Evolutionary conservation across 2,113 vertebrate genomes (phyloP).

Genomic region (Sardina pilchardus): DNA sequence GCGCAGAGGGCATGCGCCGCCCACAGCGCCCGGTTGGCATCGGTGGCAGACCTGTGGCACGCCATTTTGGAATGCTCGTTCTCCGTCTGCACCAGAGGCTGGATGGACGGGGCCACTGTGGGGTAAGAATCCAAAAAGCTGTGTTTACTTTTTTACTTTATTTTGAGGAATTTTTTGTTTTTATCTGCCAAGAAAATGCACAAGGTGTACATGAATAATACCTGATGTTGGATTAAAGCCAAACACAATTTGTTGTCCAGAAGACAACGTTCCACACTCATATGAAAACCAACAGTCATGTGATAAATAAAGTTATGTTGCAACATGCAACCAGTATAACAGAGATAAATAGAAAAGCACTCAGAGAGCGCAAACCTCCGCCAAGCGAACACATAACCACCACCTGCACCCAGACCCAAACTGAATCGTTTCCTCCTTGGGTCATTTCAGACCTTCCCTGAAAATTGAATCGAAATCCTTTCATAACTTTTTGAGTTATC

Average conservation of each 20-base stretch:
- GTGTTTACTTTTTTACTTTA: neutral
- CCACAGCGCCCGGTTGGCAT: slow-evolving; percentile 78
- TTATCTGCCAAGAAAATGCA: neutral
- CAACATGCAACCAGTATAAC: no score
- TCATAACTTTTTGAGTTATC: no score
- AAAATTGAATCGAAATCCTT: no score
- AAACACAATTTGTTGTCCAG: neutral
- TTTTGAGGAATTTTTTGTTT: neutral
- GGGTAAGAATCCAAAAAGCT: slow-evolving; percentile 78
- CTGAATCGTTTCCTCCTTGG: no score
- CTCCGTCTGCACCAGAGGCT: slow-evolving; percentile 79
- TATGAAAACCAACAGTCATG: no score
- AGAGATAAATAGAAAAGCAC: no score
- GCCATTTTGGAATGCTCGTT: slow-evolving; percentile 84
- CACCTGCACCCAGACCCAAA: no score
- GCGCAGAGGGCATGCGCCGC: slow-evolving; percentile 77
- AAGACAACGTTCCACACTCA: no score
- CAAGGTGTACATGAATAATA: slow-evolving; percentile 21
- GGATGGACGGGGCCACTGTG: slow-evolving; percentile 79
- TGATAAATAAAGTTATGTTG: no score
- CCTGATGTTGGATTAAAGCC: slow-evolving; percentile 9
- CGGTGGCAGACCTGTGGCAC: slow-evolving; percentile 78
- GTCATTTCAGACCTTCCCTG: no score
- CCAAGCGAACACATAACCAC: no score
- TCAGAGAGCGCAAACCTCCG: no score